These are phyloP conservation scores for Esperia sulphurella DNA, from an alignment of 2,888 invertebrate genomes.

Conservation along the genomic window DNA sequence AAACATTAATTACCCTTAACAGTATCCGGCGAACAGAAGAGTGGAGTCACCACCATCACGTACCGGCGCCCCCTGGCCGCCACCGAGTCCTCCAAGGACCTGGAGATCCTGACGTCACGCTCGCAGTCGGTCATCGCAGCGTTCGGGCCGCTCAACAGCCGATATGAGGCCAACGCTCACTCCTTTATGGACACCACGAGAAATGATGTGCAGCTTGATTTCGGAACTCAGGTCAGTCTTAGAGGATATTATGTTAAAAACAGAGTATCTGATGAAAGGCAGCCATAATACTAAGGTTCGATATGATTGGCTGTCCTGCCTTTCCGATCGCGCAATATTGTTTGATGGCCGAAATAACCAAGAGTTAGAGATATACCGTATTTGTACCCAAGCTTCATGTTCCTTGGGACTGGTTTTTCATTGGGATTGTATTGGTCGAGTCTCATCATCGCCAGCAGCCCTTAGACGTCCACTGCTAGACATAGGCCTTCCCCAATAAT, in stretches of 20 bases:
- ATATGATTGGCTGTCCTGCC: too few relatives aligned
- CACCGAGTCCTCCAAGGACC: slow-evolving; percentile 85
- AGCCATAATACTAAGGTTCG: too few relatives aligned
- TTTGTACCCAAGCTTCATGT: too few relatives aligned
- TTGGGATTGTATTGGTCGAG: too few relatives aligned
- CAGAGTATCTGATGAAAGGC: too few relatives aligned
- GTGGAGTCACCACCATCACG: slow-evolving; percentile 89
- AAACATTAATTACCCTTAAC: slow-evolving; percentile 13
- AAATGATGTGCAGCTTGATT: slow-evolving; percentile 88
- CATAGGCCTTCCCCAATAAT: background rate
- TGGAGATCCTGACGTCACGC: slow-evolving; percentile 82
- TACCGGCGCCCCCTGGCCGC: slow-evolving; percentile 89
- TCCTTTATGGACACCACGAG: slow-evolving; percentile 84
- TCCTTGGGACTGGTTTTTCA: too few relatives aligned
- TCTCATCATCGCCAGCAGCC: too few relatives aligned
- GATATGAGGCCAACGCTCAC: slow-evolving; percentile 92
- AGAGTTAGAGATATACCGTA: too few relatives aligned
- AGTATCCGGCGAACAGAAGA: slow-evolving; percentile 86
- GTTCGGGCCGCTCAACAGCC: slow-evolving; percentile 89
- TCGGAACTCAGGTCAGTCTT: slow-evolving; percentile 79
- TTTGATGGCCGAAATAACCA: too few relatives aligned
- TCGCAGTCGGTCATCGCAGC: slow-evolving; percentile 92
- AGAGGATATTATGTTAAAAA: too few relatives aligned
- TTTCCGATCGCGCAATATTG: too few relatives aligned
- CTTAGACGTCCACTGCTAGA: background rate